These are phyloP conservation scores for Dolomedes plantarius DNA, from an alignment of 2,888 invertebrate genomes.

Conservation along the genomic window DNA sequence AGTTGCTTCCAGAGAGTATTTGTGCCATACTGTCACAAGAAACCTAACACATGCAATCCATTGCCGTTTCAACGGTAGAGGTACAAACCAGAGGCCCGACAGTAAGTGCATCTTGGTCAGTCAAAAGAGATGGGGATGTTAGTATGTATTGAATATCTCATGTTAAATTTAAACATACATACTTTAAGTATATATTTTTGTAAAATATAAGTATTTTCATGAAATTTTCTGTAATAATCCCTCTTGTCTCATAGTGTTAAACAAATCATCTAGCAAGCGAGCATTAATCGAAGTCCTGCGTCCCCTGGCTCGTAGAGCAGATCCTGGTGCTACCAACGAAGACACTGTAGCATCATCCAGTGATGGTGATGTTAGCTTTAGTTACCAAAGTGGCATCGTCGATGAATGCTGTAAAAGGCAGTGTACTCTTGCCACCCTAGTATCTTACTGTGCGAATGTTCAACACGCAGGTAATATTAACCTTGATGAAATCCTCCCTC, in stretches of 20 bases:
- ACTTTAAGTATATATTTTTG: too few species aligned
- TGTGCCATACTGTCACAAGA: too few species aligned
- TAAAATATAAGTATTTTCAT: too few species aligned
- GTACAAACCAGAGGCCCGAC: too few species aligned
- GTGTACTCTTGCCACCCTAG: conserved; percentile 48
- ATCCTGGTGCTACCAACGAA: background rate
- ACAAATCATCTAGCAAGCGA: conserved; percentile 7
- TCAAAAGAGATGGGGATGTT: too few species aligned
- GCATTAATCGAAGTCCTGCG: conserved; percentile 42
- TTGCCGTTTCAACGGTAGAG: too few species aligned
- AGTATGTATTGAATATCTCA: too few species aligned
- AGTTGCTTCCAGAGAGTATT: too few species aligned
- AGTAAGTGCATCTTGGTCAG: too few species aligned
- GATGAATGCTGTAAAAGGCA: conserved; percentile 64
- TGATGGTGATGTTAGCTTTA: background rate
- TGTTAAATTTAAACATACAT: too few species aligned
- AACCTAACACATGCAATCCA: too few species aligned
- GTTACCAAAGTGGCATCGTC: conserved; percentile 42
- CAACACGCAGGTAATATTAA: conserved; percentile 33
- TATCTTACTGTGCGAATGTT: conserved; percentile 53
- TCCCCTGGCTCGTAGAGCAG: conserved; percentile 17
- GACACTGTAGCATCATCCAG: background rate
- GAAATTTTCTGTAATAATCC: too few species aligned
- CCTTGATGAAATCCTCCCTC: conserved; percentile 37
- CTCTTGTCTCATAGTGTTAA: conserved; percentile 18